Conservation (phyloP, 2,797 vertebrate genomes). For the Lagorchestes hirsutus region DNA sequence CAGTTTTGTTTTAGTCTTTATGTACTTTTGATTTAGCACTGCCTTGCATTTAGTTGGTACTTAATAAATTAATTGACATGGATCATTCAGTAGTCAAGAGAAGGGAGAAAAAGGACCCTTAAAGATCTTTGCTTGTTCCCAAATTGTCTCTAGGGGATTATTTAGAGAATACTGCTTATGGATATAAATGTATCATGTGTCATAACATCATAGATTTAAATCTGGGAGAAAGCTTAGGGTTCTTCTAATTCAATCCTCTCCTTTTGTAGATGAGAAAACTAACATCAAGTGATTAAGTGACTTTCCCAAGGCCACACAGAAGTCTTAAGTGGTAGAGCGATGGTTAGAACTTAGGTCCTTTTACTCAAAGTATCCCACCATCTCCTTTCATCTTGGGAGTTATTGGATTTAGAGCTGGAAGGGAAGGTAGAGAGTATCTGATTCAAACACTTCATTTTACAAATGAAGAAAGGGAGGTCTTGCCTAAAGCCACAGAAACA, state of each 20-base stretch:
- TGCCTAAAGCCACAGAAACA: not conserved
- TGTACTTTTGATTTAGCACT: not conserved
- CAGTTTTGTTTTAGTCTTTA: not conserved
- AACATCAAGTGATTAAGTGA: not conserved
- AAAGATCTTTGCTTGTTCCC: not conserved
- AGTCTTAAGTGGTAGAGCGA: not conserved
- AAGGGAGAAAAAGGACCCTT: not conserved
- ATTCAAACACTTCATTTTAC: not conserved
- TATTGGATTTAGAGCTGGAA: not conserved
- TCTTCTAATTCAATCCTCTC: not conserved
- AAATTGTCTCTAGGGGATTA: not conserved
- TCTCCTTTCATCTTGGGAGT: not conserved
- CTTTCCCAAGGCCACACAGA: not conserved
- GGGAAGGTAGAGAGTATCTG: not conserved
- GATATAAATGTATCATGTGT: not conserved
- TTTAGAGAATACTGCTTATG: not conserved
- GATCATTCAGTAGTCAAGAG: not conserved
- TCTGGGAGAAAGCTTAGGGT: not conserved
- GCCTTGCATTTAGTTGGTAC: not conserved
- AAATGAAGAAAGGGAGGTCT: not conserved
- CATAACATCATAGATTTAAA: not conserved
- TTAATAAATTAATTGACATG: not conserved
- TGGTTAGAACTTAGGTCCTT: not conserved
- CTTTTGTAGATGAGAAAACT: not conserved
- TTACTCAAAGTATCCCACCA: not conserved